Evolutionary conservation across 2,888 invertebrate genomes (phyloP).

Genomic region (Aproaerema taeniolella): DNA sequence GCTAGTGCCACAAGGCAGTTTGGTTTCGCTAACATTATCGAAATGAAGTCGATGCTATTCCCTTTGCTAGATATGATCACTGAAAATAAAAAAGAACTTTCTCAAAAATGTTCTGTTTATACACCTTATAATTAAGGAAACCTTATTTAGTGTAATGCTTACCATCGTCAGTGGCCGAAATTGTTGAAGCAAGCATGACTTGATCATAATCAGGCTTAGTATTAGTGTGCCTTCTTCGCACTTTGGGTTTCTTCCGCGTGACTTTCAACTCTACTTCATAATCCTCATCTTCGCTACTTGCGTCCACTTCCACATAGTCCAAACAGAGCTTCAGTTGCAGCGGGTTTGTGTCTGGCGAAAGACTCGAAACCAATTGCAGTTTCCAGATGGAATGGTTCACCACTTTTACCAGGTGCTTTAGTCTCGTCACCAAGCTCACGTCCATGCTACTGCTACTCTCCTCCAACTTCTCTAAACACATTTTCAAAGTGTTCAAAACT

Average conservation of each 20-base stretch:
- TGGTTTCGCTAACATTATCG: constrained; percentile 85
- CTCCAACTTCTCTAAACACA: constrained; percentile 69
- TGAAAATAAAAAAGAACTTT: constrained; percentile 28
- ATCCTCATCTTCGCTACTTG: constrained; percentile 68
- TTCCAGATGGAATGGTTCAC: constrained; percentile 85
- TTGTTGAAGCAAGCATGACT: constrained; percentile 54
- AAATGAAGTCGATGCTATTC: constrained; percentile 70
- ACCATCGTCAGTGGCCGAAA: constrained; percentile 57
- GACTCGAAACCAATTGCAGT: constrained; percentile 80
- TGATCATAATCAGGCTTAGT: constrained; percentile 55
- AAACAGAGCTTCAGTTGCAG: constrained; percentile 58
- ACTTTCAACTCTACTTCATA: constrained; percentile 47
- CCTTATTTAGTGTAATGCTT: constrained; percentile 21
- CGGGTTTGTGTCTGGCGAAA: constrained; percentile 66
- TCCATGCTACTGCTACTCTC: constrained; percentile 42
- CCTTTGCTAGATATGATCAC: constrained; percentile 43
- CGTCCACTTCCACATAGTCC: constrained; percentile 65
- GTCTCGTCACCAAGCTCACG: constrained; percentile 31
- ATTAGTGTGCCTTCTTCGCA: constrained; percentile 48
- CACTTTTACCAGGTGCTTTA: constrained; percentile 59
- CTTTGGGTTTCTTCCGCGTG: constrained; percentile 55
- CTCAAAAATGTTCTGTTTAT: not conserved
- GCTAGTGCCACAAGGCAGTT: constrained; percentile 86
- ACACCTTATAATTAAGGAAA: not conserved
- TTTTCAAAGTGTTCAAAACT: constrained; percentile 75